A percentile compares a stretch with the other conserved stretches of the same genome.
phyloP scores from a whole-genome alignment of 2,888 invertebrate genomes.

The Odontocerum albicorne region DNA sequence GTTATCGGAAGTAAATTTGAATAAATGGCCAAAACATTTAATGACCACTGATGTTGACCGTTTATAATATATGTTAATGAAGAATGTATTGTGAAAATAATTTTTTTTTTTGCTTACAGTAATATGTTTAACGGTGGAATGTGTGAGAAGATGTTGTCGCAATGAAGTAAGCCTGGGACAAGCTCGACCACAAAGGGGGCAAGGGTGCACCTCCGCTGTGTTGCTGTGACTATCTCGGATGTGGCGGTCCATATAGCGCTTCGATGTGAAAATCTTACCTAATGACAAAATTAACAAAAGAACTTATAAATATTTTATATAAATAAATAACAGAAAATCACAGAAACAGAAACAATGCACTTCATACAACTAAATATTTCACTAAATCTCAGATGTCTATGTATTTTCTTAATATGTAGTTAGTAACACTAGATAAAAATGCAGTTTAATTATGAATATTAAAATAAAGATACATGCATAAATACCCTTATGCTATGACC shows the following conservation, averaged over 20 bases:
- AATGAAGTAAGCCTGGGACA: conserved; percentile 46
- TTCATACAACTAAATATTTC: too few relatives aligned
- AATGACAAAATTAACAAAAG: conserved; percentile 13
- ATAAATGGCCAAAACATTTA: too few relatives aligned
- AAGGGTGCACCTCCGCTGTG: conserved; percentile 44
- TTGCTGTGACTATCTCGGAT: conserved; percentile 51
- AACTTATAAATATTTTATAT: conserved; percentile 35
- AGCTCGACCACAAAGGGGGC: conserved; percentile 52
- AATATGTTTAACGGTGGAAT: conserved; percentile 50
- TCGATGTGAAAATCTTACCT: conserved; percentile 52
- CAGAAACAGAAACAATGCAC: background rate
- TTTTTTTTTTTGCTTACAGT: conserved; percentile 46
- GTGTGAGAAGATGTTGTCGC: conserved; percentile 55
- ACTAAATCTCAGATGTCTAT: too few relatives aligned
- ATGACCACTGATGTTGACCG: too few relatives aligned
- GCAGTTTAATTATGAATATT: too few relatives aligned
- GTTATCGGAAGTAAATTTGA: too few relatives aligned
- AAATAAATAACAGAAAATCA: background rate
- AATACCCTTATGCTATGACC: too few relatives aligned
- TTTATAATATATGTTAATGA: too few relatives aligned
- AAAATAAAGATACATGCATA: too few relatives aligned
- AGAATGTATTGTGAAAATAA: too few relatives aligned
- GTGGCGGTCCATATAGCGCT: conserved; percentile 58
- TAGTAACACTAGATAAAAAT: too few relatives aligned
- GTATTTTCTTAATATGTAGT: too few relatives aligned